A percentile compares a stretch with the other conserved stretches of the same genome.
phyloP scores from a whole-genome alignment of 2,113 vertebrate species.

The Octodon degus region DNA sequence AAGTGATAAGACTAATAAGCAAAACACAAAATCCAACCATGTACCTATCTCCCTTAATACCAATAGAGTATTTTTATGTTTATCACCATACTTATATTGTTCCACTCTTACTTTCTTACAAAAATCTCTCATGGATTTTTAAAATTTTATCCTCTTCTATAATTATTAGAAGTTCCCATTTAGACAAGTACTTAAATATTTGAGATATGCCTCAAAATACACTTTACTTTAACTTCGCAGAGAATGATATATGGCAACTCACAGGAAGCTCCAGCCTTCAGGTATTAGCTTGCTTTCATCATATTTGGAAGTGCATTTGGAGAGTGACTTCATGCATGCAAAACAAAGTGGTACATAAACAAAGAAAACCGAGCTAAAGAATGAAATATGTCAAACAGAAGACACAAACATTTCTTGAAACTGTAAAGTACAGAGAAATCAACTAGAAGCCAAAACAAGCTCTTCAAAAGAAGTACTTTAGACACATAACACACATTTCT shows the following conservation, averaged over 20 bases:
- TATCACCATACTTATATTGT: background rate
- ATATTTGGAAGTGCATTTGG: conserved; percentile 10
- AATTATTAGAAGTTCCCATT: background rate
- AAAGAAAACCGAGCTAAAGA: conserved; percentile 20
- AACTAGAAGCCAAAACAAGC: conserved; percentile 6
- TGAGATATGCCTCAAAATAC: background rate
- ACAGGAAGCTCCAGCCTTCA: background rate
- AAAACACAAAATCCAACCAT: background rate
- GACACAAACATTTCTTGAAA: conserved; percentile 22
- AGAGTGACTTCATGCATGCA: background rate
- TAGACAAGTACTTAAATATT: background rate
- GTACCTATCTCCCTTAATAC: background rate
- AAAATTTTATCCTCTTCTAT: background rate
- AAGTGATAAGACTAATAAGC: background rate
- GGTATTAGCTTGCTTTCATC: background rate
- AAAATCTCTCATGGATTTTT: background rate
- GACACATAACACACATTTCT: conserved; percentile 23
- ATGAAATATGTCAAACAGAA: conserved; percentile 47
- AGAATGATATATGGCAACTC: background rate
- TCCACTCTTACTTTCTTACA: background rate
- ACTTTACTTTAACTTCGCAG: conserved; percentile 18
- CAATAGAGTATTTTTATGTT: background rate
- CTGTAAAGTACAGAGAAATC: conserved; percentile 29
- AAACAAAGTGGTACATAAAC: conserved; percentile 28
- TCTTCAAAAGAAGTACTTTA: conserved; percentile 43